Conservation (phyloP, 2,113 vertebrate genomes). For the Shinisaurus crocodilurus region DNA sequence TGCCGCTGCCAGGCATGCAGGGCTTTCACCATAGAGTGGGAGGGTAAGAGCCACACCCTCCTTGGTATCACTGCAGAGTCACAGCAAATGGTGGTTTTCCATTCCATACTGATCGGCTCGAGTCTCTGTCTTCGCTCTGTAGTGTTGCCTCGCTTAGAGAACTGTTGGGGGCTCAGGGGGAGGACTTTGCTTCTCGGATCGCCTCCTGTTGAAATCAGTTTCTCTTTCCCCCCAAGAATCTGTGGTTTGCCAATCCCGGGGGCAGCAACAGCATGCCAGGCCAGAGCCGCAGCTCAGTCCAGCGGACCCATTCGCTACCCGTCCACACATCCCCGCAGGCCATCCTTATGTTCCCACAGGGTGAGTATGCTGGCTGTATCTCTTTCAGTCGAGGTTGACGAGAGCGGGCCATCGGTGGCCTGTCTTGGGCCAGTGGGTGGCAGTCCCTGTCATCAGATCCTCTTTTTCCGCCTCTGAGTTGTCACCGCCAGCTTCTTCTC, state of each 20-base stretch:
- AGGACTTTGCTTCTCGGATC: neutral
- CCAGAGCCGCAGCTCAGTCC: conserved; percentile 93
- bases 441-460: neutral
- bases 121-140: neutral
- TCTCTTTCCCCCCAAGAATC: conserved; percentile 74
- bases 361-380: conserved; percentile 62
- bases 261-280: conserved; percentile 96
- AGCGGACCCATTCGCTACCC: conserved; percentile 94
- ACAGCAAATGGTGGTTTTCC: rapidly evolving
- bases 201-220: neutral
- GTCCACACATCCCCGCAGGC: conserved; percentile 94
- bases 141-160: neutral
- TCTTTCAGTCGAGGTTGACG: no score
- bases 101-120: neutral
- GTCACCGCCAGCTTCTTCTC: neutral
- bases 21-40: neutral
- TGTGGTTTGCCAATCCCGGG: conserved; percentile 94
- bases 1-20: no score
- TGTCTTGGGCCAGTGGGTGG: neutral
- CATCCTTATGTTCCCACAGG: conserved; percentile 94
- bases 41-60: neutral
- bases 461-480: no score
- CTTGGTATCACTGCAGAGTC: neutral
- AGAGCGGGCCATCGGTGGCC: no score
- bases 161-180: rapidly evolving